Percentiles rank a stretch among this genome's conserved stretches.
Evolutionary conservation across 2,888 invertebrate species (phyloP).

Genomic region (Brachyptera risi): DNA sequence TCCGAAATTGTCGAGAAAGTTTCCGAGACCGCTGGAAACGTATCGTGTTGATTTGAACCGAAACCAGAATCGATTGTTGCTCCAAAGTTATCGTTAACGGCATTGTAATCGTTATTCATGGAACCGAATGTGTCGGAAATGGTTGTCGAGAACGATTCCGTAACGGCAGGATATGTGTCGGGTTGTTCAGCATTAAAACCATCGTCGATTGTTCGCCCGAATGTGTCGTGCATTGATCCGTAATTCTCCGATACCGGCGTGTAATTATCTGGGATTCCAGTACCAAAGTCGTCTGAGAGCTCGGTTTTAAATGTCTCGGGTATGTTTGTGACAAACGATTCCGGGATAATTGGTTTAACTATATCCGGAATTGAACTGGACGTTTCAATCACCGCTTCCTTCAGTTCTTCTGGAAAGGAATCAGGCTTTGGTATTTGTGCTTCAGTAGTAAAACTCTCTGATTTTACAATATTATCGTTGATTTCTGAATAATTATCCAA

Average conservation of each 20-base stretch:
- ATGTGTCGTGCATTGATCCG: neutral
- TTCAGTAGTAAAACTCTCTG: neutral
- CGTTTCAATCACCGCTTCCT: neutral
- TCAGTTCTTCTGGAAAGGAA: neutral
- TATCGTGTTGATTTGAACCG: constrained; percentile 3
- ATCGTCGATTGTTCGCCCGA: neutral
- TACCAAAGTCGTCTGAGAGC: neutral
- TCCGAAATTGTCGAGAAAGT: neutral
- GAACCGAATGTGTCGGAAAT: constrained; percentile 5
- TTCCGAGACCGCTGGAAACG: constrained; percentile 2
- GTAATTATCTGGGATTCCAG: constrained; percentile 5
- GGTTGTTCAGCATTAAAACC: neutral
- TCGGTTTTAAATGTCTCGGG: constrained; percentile 12
- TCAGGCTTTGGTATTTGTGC: neutral
- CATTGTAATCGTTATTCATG: neutral
- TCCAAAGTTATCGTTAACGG: constrained; percentile 9
- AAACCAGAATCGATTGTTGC: neutral
- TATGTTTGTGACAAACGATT: constrained; percentile 6
- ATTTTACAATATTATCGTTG: constrained; percentile 15
- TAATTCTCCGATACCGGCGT: neutral
- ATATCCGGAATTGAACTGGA: constrained; percentile 1
- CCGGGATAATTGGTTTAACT: constrained; percentile 4
- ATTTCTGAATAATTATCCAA: constrained; percentile 1
- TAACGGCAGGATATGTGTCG: neutral
- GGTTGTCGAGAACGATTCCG: neutral